Evolutionary conservation across 2,797 vertebrate genomes (phyloP).

Genomic region (Coluber constrictor): DNA sequence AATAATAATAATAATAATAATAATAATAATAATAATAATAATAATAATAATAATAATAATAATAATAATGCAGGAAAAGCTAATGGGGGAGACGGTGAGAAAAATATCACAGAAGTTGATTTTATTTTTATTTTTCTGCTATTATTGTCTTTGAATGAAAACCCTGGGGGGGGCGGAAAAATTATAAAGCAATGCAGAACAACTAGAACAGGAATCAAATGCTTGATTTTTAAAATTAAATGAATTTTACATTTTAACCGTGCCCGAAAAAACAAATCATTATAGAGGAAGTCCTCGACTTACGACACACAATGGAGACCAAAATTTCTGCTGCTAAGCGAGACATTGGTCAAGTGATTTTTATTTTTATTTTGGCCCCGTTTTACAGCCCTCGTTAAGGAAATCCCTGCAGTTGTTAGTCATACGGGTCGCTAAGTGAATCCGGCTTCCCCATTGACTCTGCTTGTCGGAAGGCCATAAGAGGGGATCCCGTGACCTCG

Average conservation of each 20-base stretch:
- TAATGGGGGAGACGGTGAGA: no score
- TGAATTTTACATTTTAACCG: neutral
- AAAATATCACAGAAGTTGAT: no score
- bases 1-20: neutral
- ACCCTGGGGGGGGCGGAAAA: no score
- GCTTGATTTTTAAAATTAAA: neutral
- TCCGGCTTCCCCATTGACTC: neutral
- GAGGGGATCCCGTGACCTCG: rapidly evolving
- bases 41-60: no score
- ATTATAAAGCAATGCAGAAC: neutral
- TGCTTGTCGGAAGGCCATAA: neutral
- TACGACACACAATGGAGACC: neutral
- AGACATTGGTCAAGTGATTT: neutral
- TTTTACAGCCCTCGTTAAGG: neutral
- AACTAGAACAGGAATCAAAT: neutral
- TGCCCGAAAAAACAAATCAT: neutral
- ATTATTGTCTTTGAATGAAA: no score
- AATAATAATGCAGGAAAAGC: neutral
- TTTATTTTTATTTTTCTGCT: no score
- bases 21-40: neutral
- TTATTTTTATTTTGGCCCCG: no score
- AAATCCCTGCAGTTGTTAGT: neutral
- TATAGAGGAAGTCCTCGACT: neutral
- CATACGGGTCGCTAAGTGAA: neutral
- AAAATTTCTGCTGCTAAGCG: neutral